Percentiles rank a stretch among this genome's conserved stretches.
phyloP scores from a whole-genome alignment of 2,797 vertebrate species.

The Heliangelus exortis region DNA sequence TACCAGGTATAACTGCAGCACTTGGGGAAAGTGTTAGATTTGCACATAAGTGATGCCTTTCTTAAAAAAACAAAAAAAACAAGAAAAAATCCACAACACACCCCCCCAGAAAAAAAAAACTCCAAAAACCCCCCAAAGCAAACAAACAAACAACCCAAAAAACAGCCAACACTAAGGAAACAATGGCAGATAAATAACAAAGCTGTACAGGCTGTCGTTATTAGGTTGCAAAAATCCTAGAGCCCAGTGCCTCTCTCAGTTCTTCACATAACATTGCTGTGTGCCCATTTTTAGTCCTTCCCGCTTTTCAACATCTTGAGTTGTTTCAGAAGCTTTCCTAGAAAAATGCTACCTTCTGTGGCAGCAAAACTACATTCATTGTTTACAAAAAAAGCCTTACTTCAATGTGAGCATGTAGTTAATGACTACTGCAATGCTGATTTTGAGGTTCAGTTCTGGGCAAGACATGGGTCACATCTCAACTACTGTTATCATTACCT shows the following conservation, averaged over 20 bases:
- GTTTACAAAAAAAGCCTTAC: not conserved
- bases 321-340: not conserved
- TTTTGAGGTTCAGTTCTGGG: fast-evolving
- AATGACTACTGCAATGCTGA: fast-evolving
- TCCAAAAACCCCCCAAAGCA: not conserved
- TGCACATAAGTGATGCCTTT: not conserved
- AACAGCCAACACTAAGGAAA: not conserved
- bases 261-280: no score
- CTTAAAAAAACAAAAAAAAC: not conserved
- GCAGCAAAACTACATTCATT: fast-evolving
- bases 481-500: fast-evolving
- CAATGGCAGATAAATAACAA: not conserved
- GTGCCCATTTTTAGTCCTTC: no score
- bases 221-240: no score
- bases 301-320: not conserved
- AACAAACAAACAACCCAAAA: not conserved
- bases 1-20: not conserved
- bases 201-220: not conserved
- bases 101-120: no score
- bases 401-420: fast-evolving
- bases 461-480: fast-evolving
- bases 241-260: no score
- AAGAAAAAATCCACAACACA: no score
- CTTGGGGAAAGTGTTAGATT: fast-evolving
- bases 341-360: not conserved